These are phyloP conservation scores for Platygyra sinensis DNA, from an alignment of 64 coral and sea anemone species.

Conservation along the genomic window DNA sequence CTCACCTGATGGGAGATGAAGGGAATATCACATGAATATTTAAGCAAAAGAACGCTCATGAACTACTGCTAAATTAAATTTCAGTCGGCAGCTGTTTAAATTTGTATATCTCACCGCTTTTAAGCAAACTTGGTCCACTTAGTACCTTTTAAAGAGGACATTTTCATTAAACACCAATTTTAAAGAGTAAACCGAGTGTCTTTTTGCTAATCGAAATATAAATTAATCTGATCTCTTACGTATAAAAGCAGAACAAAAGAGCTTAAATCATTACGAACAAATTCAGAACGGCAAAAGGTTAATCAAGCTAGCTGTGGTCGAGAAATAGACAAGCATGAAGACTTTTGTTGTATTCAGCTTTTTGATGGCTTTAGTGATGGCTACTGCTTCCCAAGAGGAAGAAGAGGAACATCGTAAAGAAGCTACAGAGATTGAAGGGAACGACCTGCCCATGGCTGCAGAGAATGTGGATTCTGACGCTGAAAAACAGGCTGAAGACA, in stretches of 20 bases:
- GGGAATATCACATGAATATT: too few relatives aligned
- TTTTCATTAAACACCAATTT: conserved; percentile 2
- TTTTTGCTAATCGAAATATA: background rate
- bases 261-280: background rate
- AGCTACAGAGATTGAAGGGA: conserved; percentile 30
- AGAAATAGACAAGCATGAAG: background rate
- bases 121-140: background rate
- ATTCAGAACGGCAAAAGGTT: background rate
- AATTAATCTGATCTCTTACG: background rate
- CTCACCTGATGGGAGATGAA: too few relatives aligned
- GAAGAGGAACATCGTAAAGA: too few relatives aligned
- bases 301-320: too few relatives aligned
- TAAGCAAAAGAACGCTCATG: too few relatives aligned
- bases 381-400: background rate
- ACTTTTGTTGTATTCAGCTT: conserved; percentile 22
- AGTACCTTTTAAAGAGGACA: background rate
- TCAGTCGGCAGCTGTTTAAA: background rate
- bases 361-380: conserved; percentile 21
- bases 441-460: background rate
- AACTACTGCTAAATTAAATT: background rate
- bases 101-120: background rate
- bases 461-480: background rate
- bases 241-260: conserved; percentile 16
- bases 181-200: conserved; percentile 1
- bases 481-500: background rate